Evolutionary conservation across 2,113 vertebrate species (phyloP).

Genomic region (Piprites chloris): DNA sequence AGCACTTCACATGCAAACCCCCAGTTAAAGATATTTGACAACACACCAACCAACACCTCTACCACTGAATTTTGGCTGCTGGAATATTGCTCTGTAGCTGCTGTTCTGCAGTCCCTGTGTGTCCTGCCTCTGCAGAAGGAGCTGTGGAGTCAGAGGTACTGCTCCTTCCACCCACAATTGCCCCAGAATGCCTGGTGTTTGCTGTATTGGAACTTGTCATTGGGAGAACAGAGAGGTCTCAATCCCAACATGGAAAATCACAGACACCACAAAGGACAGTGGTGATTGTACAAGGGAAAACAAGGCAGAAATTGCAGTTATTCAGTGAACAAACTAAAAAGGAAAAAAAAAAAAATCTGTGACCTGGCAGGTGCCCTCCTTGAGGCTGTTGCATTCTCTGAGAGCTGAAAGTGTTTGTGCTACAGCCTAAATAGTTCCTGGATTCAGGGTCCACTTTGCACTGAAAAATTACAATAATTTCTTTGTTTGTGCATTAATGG

Average conservation of each 20-base stretch:
- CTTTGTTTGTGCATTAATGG: not conserved
- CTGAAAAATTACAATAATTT: not conserved
- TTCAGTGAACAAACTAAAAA: not conserved
- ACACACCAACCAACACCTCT: not conserved
- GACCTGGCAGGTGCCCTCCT: not conserved
- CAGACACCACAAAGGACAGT: not conserved
- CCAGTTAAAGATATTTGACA: not conserved
- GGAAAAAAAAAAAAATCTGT: not conserved
- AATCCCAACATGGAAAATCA: not conserved
- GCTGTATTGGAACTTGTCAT: not conserved
- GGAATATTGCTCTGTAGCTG: not conserved
- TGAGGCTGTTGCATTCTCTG: not conserved
- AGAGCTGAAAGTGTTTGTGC: not conserved
- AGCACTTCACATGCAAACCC: not conserved
- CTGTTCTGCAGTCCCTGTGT: accelerated
- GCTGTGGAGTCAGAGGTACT: not conserved
- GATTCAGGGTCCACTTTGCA: not conserved
- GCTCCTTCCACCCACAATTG: not conserved
- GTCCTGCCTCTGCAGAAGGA: not conserved
- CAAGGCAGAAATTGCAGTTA: constrained; percentile 5
- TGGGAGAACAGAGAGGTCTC: not conserved
- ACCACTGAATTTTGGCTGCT: not conserved
- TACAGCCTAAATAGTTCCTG: not conserved
- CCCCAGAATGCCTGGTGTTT: not conserved
- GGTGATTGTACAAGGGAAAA: not conserved